Percentiles rank a stretch among this genome's conserved stretches.
Evolutionary conservation across 2,888 invertebrate species (phyloP).

Genomic region (Acronicta alni): DNA sequence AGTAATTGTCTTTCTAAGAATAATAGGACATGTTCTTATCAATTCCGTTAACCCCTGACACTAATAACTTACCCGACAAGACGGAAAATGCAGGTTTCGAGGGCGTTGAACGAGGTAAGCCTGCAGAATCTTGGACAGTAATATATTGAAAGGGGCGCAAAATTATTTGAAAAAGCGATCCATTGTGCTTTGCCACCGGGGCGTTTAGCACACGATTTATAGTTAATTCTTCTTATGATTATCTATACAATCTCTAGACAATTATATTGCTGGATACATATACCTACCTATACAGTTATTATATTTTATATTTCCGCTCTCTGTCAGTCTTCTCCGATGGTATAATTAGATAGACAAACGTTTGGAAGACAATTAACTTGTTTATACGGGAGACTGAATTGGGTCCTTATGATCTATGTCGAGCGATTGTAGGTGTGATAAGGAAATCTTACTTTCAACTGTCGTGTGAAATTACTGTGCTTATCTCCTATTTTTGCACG

Average conservation of each 20-base stretch:
- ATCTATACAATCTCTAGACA: conserved; percentile 42
- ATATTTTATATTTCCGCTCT: conserved; percentile 61
- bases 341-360: conserved; percentile 66
- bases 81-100: conserved; percentile 35
- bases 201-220: conserved; percentile 45
- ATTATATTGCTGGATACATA: conserved; percentile 47
- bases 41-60: conserved; percentile 43
- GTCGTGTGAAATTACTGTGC: conserved; percentile 21
- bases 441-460: conserved; percentile 41
- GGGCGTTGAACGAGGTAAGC: conserved; percentile 44
- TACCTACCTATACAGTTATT: too few species aligned
- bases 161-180: conserved; percentile 40
- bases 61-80: conserved; percentile 28
- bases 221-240: conserved; percentile 43
- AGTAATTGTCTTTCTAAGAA: not conserved
- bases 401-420: conserved; percentile 50
- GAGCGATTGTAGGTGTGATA: conserved; percentile 39
- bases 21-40: conserved; percentile 5
- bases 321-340: conserved; percentile 63
- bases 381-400: conserved; percentile 44
- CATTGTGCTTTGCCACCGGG: conserved; percentile 48
- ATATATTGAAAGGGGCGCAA: conserved; percentile 42
- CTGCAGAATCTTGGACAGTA: conserved; percentile 41
- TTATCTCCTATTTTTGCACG: conserved; percentile 41
- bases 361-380: conserved; percentile 64